Conservation (phyloP, 2,888 invertebrate genomes). For the Neocrepidodera transversa region DNA sequence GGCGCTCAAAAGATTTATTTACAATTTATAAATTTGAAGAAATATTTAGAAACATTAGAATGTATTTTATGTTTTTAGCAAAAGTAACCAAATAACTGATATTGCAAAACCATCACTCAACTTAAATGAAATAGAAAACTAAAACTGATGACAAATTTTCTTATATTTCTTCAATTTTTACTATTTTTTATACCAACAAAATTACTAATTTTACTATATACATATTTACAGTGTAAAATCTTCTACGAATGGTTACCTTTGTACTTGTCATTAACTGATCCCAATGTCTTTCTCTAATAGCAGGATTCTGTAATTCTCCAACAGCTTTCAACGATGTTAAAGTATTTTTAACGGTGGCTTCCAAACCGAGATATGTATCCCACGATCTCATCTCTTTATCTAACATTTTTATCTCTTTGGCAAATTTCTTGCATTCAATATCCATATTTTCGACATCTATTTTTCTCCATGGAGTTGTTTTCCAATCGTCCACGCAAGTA, state of each 20-base stretch:
- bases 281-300: constrained; percentile 96
- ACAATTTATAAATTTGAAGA: no score
- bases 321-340: constrained; percentile 93
- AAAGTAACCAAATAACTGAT: no score
- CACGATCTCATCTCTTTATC: constrained; percentile 97
- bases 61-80: no score
- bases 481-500: constrained; percentile 95
- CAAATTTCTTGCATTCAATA: constrained; percentile 97
- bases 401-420: constrained; percentile 88
- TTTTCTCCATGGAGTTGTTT: constrained; percentile 95
- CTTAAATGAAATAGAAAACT: no score
- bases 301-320: constrained; percentile 94
- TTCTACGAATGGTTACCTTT: constrained; percentile 69
- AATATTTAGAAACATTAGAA: neutral
- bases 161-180: neutral
- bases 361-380: constrained; percentile 89
- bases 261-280: constrained; percentile 95
- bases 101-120: no score
- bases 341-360: constrained; percentile 95
- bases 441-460: constrained; percentile 99
- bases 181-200: neutral
- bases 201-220: constrained; percentile 42
- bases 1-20: no score
- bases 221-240: constrained; percentile 37
- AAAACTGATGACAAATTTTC: no score